Evolutionary conservation across 2,888 invertebrate genomes (phyloP), one percentile per base, ranked within the genome.

Genomic region (Odontothrips loti): DNA sequence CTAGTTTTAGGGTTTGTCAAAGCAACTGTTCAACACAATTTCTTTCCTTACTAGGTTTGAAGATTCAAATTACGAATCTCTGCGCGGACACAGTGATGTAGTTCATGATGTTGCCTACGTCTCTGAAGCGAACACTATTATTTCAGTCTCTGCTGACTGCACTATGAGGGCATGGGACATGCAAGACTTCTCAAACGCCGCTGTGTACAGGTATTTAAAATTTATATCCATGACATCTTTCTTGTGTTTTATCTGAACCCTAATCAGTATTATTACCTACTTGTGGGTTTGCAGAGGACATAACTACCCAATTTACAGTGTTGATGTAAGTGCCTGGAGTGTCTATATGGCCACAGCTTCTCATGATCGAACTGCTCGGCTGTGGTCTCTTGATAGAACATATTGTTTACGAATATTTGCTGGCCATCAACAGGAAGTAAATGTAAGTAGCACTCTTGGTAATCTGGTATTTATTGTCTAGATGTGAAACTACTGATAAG

Each of bases 341-440:
- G 88, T 91, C 20, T 93, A 92, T 86, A 91, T 95, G 85, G 94
- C 92, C 8, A 94, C 95, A 1, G 94, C 94, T 80, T 95, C 95
- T 20, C 91, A 93, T 82, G 96, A 96, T 85, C 91, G 91, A 84
- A 95, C 95, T 47, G 94, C 94, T 11, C 92, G 94, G 85, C 88
- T 96, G 47, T 96, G 96, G 96, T 91, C 91, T 27, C 88, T 93
- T 82, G 96, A 96, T 86, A 91, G 94, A 84, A 93, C 94, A 48
- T 94, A 93, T 86, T 95, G 95, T 12, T 89, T 97, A 1, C 90
- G 97, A 84, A 91, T 95, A 83, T 96, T 96, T 87, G 93, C 94
- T 63, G 98, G 97, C 1, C 98, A 98, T 86, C 93, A 92, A 81
- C 91, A 94, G 86, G 95, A 96, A 89, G 93, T 98, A 34, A 95